Conservation (phyloP, 2,797 vertebrate genomes). For the Diceros bicornis region DNA sequence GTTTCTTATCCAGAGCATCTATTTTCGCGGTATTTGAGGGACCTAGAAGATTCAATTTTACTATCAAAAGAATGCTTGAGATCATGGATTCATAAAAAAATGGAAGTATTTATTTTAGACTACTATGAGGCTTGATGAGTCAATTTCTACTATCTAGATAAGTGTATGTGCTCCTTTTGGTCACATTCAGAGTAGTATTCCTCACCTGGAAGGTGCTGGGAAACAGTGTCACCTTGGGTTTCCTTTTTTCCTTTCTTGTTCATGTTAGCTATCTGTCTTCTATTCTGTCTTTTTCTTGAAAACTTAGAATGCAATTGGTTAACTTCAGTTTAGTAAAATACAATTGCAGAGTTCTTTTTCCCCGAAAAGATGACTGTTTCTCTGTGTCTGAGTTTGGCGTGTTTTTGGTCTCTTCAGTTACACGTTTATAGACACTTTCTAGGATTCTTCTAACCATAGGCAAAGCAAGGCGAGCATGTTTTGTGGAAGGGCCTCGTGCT, state of each 20-base stretch:
- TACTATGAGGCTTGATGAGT: background rate
- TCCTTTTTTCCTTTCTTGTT: background rate
- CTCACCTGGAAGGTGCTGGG: background rate
- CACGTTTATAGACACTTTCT: background rate
- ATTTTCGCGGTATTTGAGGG: background rate
- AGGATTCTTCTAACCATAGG: background rate
- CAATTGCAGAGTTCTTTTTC: background rate
- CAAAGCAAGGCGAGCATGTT: background rate
- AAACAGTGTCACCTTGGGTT: background rate
- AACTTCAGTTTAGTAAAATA: background rate
- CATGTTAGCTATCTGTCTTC: background rate
- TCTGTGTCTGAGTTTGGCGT: background rate
- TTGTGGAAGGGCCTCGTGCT: background rate
- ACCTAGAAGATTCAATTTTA: background rate
- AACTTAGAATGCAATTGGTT: background rate
- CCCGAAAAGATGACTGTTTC: background rate
- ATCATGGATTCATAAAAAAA: background rate
- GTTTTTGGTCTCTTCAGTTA: constrained; percentile 9
- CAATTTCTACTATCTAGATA: background rate
- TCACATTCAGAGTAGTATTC: background rate
- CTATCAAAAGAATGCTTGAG: background rate
- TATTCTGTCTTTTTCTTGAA: background rate
- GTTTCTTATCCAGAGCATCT: background rate
- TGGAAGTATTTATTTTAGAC: background rate
- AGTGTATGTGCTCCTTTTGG: background rate